Evolutionary conservation across 2,888 invertebrate genomes (phyloP), one percentile per base, ranked within the genome.

Genomic region (Endomychus coccineus): DNA sequence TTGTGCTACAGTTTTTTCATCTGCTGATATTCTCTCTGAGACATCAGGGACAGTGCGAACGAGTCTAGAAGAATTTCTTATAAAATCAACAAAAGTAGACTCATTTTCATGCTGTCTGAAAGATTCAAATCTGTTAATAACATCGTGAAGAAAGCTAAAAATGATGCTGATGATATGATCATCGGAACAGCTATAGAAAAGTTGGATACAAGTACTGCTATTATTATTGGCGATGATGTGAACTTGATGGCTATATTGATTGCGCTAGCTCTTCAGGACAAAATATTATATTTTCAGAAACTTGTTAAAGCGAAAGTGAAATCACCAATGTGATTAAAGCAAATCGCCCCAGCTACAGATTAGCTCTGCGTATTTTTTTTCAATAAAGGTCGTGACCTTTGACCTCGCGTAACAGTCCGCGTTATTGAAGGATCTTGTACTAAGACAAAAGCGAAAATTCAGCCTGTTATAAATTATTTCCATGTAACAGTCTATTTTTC

Each of bases 141-240:
- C 23, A 28, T 15, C 1, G 50, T 52, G 10, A 47, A 50, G 49
- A 52, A 55, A 56, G 55, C 43, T 34, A 14, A 21, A 16, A 40
- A 47, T 34, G 46, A 46, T 41, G 49, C 47, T 36, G 45, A 43
- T 49, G 49, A 48, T 10, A 33, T 54, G 27, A 54, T 54, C 35
- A 38, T 52, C 32, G 47, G 50, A 39, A 51, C 46, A 36, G 51
- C 50, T 31, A 36, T 50, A 17, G 36, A 48, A 12, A 24, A 45
- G 31, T 42, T 34, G 31, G 44, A 40, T 40, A 32, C 15, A 42
- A 45, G 34, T 36, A 45, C 42, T 44, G 46, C 45, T 42, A 44
- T 51, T 40, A 44, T 56, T 42, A 44, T 56, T 39, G 54, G 52
- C 30, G 55, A 54, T 45, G 50, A 53, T 42, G 46, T 54, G 4